phyloP scores from a whole-genome alignment of 2,888 invertebrate species.

The Periphyllus acericola region DNA sequence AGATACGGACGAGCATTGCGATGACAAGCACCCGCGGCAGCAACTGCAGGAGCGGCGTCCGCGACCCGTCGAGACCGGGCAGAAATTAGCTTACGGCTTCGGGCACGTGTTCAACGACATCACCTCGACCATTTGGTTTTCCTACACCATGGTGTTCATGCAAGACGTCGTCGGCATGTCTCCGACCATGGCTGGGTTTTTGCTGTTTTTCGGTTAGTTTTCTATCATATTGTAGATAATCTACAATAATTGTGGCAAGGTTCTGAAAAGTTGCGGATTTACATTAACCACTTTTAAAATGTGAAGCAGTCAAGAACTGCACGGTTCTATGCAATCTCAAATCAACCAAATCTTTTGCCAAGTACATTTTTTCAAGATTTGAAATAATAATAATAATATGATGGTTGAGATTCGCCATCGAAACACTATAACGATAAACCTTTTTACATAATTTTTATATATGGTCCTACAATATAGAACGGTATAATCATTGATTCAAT shows the following conservation, averaged over 20 bases:
- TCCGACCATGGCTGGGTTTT: conserved; percentile 69
- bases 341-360: too few species aligned
- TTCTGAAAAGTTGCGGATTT: neutral
- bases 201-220: conserved; percentile 77
- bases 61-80: neutral
- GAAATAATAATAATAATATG: too few species aligned
- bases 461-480: too few species aligned
- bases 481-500: too few species aligned
- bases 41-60: neutral
- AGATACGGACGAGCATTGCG: neutral
- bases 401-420: too few species aligned
- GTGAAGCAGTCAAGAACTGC: neutral
- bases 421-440: too few species aligned
- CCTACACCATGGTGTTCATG: conserved; percentile 68
- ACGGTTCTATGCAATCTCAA: too few species aligned
- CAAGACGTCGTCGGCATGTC: conserved; percentile 68
- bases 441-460: too few species aligned
- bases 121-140: conserved; percentile 77
- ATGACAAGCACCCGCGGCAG: neutral
- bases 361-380: too few species aligned
- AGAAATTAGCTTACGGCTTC: conserved; percentile 72
- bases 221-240: conserved; percentile 34
- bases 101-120: conserved; percentile 92
- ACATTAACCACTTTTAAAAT: neutral
- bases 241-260: neutral